A percentile compares a stretch with the other conserved stretches of the same genome.
These are phyloP conservation scores for Geococcyx californianus DNA, from an alignment of 2,113 vertebrate species.

Conservation along the genomic window DNA sequence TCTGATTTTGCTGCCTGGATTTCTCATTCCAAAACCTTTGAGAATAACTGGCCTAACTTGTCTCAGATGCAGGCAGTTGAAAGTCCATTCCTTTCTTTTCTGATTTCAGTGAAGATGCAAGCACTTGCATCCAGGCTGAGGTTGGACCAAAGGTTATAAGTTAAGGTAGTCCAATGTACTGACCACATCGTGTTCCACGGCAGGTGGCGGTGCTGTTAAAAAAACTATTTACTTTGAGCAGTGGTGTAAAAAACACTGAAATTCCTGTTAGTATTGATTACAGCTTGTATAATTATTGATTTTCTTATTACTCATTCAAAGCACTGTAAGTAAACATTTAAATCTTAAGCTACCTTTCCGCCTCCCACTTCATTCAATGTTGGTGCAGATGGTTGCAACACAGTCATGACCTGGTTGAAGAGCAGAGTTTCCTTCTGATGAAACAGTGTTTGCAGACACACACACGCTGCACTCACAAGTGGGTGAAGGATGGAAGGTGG, in stretches of 20 bases:
- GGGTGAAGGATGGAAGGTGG: not conserved
- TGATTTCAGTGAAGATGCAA: not conserved
- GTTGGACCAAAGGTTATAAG: not conserved
- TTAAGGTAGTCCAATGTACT: not conserved
- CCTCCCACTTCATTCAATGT: not conserved
- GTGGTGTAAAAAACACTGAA: not conserved
- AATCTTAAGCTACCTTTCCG: not conserved
- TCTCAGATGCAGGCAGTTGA: not conserved
- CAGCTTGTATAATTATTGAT: not conserved
- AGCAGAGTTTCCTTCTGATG: not conserved
- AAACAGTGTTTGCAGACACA: not conserved
- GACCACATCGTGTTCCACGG: not conserved
- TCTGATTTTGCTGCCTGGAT: not conserved
- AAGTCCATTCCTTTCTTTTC: not conserved
- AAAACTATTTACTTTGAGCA: not conserved
- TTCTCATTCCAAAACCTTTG: not conserved
- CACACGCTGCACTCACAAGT: accelerated
- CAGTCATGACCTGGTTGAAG: not conserved
- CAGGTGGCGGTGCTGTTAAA: not conserved
- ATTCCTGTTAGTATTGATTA: not conserved
- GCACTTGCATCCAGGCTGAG: not conserved
- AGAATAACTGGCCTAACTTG: not conserved
- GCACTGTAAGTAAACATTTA: not conserved
- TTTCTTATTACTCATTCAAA: not conserved
- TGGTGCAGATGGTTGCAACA: not conserved